Evolutionary conservation across 1,140 invertebrate species (phyloP).

Genomic region (Caenorhabditis briggsae): DNA sequence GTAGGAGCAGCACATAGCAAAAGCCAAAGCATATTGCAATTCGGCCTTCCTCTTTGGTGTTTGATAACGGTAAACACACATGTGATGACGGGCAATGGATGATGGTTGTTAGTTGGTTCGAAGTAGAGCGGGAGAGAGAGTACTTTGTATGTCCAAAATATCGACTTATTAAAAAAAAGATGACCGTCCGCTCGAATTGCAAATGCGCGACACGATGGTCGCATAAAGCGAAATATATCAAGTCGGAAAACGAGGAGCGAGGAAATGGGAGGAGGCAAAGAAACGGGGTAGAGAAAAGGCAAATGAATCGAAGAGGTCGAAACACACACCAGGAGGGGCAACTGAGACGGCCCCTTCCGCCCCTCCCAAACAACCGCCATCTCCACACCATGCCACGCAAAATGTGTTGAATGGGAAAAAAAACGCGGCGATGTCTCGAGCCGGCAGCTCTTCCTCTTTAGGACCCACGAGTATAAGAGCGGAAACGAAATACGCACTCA

Average conservation of each 20-base stretch:
- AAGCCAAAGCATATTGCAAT: constrained; percentile 47
- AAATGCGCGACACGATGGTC: constrained; percentile 52
- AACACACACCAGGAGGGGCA: constrained; percentile 52
- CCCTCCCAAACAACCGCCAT: constrained; percentile 49
- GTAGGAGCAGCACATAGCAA: constrained; percentile 46
- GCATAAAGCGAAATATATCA: constrained; percentile 56
- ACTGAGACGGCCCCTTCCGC: constrained; percentile 26
- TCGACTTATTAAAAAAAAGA: constrained; percentile 22
- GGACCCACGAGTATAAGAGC: constrained; percentile 47
- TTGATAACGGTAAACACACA: constrained; percentile 56
- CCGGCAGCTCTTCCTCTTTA: constrained; percentile 42
- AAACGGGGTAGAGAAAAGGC: constrained; percentile 38
- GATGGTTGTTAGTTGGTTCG: constrained; percentile 48
- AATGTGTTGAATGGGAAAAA: constrained; percentile 52
- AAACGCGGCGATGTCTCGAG: constrained; percentile 23
- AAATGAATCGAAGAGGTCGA: constrained; percentile 56
- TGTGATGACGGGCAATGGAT: constrained; percentile 44
- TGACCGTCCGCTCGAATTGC: constrained; percentile 22
- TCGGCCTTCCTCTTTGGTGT: constrained; percentile 32
- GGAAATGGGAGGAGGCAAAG: constrained; percentile 44
- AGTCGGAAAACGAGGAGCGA: constrained; percentile 42
- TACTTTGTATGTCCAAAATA: constrained; percentile 45
- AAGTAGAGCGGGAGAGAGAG: constrained; percentile 25
- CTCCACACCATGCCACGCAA: constrained; percentile 38
- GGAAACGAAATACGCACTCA: constrained; percentile 55